Percentiles rank a stretch among this genome's conserved stretches.
These are phyloP conservation scores for Platichthys stellatus DNA, from an alignment of 2,113 vertebrate genomes.

Conservation along the genomic window DNA sequence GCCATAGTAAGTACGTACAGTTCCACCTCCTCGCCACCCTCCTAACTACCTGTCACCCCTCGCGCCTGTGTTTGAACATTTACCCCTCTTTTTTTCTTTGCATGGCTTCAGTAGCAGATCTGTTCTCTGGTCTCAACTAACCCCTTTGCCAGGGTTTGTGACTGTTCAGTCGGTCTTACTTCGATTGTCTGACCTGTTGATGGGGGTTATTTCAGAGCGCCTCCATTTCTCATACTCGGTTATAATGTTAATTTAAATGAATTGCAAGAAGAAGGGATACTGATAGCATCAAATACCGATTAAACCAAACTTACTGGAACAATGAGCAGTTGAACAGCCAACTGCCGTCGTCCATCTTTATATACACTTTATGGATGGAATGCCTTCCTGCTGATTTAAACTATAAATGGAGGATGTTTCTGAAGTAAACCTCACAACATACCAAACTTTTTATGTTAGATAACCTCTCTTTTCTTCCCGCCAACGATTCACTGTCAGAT, in stretches of 20 bases:
- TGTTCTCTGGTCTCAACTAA: constrained; percentile 75
- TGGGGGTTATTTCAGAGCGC: constrained; percentile 72
- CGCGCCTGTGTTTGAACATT: constrained; percentile 75
- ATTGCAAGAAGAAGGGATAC: background rate
- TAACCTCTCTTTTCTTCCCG: constrained; percentile 67
- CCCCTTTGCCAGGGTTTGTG: constrained; percentile 41
- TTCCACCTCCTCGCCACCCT: constrained; percentile 80
- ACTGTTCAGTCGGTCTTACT: constrained; percentile 2
- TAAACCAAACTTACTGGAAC: no score
- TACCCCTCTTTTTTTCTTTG: constrained; percentile 50
- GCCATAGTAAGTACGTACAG: constrained; percentile 99
- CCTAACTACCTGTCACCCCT: constrained; percentile 77
- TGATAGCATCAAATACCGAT: no score
- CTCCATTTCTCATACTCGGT: constrained; percentile 19
- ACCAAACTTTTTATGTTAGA: constrained; percentile 28
- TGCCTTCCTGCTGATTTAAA: background rate
- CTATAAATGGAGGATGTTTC: constrained; percentile 44
- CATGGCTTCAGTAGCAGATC: constrained; percentile 84
- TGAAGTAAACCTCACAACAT: constrained; percentile 71
- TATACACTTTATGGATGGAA: no score
- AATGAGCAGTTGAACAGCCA: no score
- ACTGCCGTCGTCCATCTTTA: no score
- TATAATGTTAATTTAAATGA: background rate
- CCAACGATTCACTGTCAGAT: constrained; percentile 31
- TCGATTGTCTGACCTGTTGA: constrained; percentile 50